These are phyloP conservation scores for Ammodytes dubius DNA, from an alignment of 2,113 vertebrate species.

Conservation along the genomic window DNA sequence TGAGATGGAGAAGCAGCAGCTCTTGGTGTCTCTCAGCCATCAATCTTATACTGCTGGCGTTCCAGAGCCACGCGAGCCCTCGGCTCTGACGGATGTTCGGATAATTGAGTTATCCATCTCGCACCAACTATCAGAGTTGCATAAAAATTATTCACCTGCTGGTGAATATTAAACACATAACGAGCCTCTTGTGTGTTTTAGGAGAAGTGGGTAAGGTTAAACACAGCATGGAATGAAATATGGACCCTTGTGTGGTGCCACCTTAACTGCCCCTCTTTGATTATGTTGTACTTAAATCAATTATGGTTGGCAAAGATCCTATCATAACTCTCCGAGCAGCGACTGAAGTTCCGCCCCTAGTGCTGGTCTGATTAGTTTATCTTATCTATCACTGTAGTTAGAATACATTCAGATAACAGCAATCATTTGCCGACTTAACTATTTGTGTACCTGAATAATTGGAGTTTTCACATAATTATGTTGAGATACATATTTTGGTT, in stretches of 20 bases:
- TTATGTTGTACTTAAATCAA: slow-evolving; percentile 73
- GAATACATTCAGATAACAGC: slow-evolving; percentile 5
- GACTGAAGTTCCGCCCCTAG: slow-evolving; percentile 22
- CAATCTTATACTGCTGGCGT: slow-evolving; percentile 94
- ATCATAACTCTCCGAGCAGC: slow-evolving; percentile 36
- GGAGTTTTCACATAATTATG: neutral
- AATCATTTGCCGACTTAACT: slow-evolving; percentile 3
- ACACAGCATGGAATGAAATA: slow-evolving; percentile 83
- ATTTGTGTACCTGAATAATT: slow-evolving; percentile 8
- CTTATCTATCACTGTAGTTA: slow-evolving; percentile 19
- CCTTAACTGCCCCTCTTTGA: slow-evolving; percentile 69
- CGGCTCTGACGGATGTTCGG: slow-evolving; percentile 95
- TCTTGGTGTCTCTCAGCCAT: slow-evolving; percentile 94
- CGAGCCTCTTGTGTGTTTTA: slow-evolving; percentile 94
- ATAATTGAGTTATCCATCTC: slow-evolving; percentile 99
- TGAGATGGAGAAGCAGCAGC: slow-evolving; percentile 93
- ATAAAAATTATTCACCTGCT: slow-evolving; percentile 99
- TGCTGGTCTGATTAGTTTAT: slow-evolving; percentile 46
- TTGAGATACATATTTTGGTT: neutral
- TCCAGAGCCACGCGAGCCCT: slow-evolving; percentile 91
- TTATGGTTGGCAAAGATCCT: slow-evolving; percentile 68
- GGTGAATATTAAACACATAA: slow-evolving; percentile 98
- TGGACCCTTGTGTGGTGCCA: slow-evolving; percentile 67
- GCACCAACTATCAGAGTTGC: slow-evolving; percentile 96
- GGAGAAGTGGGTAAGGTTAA: slow-evolving; percentile 85